Conservation (phyloP, 2,797 vertebrate genomes). For the Poecilia wingei region DNA sequence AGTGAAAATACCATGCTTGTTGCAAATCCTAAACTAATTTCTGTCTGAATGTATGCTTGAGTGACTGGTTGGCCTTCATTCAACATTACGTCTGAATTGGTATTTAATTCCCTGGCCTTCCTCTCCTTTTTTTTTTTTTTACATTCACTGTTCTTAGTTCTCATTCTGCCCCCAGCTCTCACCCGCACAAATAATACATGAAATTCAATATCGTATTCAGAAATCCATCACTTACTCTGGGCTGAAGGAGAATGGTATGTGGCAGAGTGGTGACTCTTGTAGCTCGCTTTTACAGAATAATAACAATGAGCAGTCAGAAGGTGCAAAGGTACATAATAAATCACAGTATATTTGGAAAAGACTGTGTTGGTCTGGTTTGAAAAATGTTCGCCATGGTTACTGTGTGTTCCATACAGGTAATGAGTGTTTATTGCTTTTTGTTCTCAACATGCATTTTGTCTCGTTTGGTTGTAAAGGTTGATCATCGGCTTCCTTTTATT, state of each 20-base stretch:
- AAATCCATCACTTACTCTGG: slow-evolving; percentile 10
- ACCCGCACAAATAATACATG: not conserved
- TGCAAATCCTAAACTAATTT: slow-evolving; percentile 71
- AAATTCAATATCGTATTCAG: slow-evolving; percentile 22
- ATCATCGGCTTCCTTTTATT: not conserved
- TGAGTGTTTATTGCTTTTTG: not conserved
- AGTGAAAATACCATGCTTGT: slow-evolving; percentile 67
- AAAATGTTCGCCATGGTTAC: not conserved
- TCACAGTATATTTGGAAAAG: not conserved
- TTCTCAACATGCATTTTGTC: not conserved
- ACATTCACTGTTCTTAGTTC: slow-evolving; percentile 12
- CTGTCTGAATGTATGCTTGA: slow-evolving; percentile 81
- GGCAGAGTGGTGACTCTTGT: slow-evolving; percentile 4
- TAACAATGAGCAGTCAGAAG: not conserved
- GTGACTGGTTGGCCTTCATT: slow-evolving; percentile 77
- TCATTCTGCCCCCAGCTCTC: not conserved
- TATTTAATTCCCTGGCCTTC: slow-evolving; percentile 7
- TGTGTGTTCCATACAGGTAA: not conserved
- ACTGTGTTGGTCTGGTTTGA: not conserved
- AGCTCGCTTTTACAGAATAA: slow-evolving; percentile 5
- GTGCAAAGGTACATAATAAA: not conserved
- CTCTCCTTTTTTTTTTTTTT: not conserved
- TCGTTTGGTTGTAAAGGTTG: not conserved
- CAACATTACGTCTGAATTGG: slow-evolving; percentile 71
- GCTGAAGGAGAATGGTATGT: slow-evolving; percentile 9